Evolutionary conservation across 2,888 invertebrate species (phyloP).

Genomic region (Alcis repandata): DNA sequence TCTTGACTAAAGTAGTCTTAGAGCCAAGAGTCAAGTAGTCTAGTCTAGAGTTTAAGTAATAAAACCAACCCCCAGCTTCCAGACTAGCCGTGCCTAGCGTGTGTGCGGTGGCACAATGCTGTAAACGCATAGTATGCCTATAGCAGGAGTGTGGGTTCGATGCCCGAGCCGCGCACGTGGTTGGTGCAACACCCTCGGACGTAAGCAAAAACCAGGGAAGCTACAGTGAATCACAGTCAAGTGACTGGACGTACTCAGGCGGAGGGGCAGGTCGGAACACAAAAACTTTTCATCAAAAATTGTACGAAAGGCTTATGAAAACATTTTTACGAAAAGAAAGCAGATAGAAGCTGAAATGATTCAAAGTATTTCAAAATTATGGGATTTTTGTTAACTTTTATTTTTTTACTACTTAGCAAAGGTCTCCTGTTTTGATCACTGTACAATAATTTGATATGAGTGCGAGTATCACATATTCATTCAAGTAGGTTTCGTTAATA

Average conservation of each 20-base stretch:
- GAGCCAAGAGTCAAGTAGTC: neutral
- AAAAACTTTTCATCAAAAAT: neutral
- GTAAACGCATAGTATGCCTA: conserved; percentile 72
- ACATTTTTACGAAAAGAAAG: too few species aligned
- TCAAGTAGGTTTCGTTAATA: too few species aligned
- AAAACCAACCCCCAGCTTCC: conserved; percentile 1
- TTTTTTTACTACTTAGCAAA: too few species aligned
- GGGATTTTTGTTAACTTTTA: too few species aligned
- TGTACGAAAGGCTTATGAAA: too few species aligned
- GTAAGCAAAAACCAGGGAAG: conserved; percentile 73
- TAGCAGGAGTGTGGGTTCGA: conserved; percentile 75
- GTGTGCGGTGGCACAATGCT: conserved; percentile 55
- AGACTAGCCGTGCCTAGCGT: conserved; percentile 29
- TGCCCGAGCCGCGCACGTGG: conserved; percentile 73
- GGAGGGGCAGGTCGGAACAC: conserved; percentile 6
- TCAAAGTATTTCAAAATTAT: too few species aligned
- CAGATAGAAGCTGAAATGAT: too few species aligned
- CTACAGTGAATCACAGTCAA: conserved; percentile 65
- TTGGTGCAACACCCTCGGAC: conserved; percentile 72
- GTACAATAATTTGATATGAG: too few species aligned
- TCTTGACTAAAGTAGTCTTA: neutral
- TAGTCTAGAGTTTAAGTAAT: neutral
- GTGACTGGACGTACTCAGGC: conserved; percentile 40
- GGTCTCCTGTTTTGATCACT: too few species aligned
- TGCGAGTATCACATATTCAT: too few species aligned